Evolutionary conservation across 2,888 invertebrate genomes (phyloP).

Genomic region (Ellobium chinense): DNA sequence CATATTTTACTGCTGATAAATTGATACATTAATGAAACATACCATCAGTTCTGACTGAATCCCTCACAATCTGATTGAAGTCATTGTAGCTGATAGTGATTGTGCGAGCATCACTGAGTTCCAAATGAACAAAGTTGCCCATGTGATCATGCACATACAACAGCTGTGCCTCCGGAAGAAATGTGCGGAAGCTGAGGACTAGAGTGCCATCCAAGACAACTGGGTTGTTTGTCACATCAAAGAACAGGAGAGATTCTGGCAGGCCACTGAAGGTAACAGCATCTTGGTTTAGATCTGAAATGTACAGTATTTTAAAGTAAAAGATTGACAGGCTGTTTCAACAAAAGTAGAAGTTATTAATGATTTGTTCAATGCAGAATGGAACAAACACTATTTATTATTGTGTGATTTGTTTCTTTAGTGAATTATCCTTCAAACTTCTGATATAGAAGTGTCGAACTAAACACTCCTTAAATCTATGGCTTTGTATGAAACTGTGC

Average conservation of each 20-base stretch:
- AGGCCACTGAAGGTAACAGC: conserved; percentile 92
- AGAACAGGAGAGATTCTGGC: conserved; percentile 85
- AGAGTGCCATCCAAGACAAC: conserved; percentile 88
- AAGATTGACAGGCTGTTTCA: too few relatives aligned
- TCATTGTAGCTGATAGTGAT: conserved; percentile 61
- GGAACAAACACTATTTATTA: too few relatives aligned
- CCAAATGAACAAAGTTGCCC: conserved; percentile 92
- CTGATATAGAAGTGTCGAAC: too few relatives aligned
- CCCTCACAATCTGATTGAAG: conserved; percentile 52
- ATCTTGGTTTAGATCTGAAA: conserved; percentile 92
- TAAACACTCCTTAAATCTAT: too few relatives aligned
- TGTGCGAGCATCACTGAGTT: conserved; percentile 56
- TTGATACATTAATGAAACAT: too few relatives aligned
- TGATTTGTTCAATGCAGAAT: too few relatives aligned
- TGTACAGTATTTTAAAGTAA: too few relatives aligned
- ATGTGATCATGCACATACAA: conserved; percentile 95
- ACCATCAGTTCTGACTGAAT: conserved; percentile 46
- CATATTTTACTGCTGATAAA: too few relatives aligned
- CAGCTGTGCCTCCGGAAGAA: conserved; percentile 86
- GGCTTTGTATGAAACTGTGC: too few relatives aligned
- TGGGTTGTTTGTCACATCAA: conserved; percentile 83
- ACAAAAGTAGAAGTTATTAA: too few relatives aligned
- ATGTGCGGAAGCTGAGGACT: conserved; percentile 93
- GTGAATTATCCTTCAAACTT: too few relatives aligned
- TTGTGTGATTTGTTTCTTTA: too few relatives aligned